phyloP scores from a whole-genome alignment of 2,797 vertebrate genomes.

The Acanthiza pusilla region DNA sequence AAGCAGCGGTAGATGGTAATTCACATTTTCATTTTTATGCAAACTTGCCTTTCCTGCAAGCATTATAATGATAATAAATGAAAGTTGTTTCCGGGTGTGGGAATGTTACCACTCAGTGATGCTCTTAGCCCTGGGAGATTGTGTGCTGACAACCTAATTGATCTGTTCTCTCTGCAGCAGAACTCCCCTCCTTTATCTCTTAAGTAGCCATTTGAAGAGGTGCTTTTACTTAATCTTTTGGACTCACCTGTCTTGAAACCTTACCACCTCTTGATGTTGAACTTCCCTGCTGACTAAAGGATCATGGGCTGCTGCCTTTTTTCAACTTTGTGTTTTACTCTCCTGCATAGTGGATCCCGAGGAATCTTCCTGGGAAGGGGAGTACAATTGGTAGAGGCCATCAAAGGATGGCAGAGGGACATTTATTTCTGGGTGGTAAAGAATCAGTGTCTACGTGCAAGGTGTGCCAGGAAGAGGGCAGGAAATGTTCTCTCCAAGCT shows the following conservation, averaged over 20 bases:
- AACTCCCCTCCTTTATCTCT: neutral
- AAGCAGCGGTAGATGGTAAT: neutral
- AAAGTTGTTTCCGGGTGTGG: neutral
- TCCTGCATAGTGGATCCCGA: neutral
- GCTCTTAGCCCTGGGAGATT: neutral
- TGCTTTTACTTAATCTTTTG: neutral
- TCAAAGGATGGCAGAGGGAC: neutral
- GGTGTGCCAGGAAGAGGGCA: accelerated
- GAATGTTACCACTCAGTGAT: neutral
- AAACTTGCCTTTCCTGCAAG: neutral
- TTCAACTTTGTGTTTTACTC: neutral
- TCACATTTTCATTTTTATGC: conserved; percentile 38
- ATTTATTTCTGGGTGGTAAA: neutral
- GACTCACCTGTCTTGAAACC: neutral
- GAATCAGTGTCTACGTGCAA: accelerated
- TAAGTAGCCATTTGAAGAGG: neutral
- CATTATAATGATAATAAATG: conserved; percentile 41
- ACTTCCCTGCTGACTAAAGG: neutral
- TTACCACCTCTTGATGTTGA: neutral
- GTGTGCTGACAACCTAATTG: conserved; percentile 18
- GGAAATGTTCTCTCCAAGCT: neutral
- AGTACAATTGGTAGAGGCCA: accelerated
- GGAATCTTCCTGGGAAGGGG: neutral
- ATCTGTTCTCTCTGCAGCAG: neutral
- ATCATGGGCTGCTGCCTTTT: neutral